A percentile compares a stretch with the other conserved stretches of the same genome.
Evolutionary conservation across 2,113 vertebrate species (phyloP).

Genomic region (Phalacrocorax aristotelis): DNA sequence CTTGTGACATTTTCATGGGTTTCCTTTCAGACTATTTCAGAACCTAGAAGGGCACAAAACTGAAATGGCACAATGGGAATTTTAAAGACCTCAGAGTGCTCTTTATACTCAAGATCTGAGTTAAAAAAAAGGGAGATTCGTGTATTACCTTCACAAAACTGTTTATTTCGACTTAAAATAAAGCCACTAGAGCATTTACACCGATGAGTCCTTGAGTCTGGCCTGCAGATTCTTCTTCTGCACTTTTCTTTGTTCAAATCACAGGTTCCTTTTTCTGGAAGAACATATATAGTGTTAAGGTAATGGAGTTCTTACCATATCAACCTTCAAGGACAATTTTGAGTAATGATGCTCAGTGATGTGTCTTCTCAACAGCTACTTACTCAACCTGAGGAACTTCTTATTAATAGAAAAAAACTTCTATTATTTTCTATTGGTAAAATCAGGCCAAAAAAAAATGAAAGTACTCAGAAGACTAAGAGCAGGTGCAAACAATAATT

Average conservation of each 20-base stretch:
- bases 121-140: neutral
- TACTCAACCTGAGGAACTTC: neutral
- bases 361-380: neutral
- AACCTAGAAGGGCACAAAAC: neutral
- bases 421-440: neutral
- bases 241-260: slow-evolving; percentile 67
- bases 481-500: rapidly evolving
- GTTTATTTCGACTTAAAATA: slow-evolving; percentile 77
- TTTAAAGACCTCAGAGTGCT: neutral
- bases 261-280: slow-evolving; percentile 72
- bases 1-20: neutral
- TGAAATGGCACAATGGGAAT: neutral
- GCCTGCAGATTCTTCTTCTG: slow-evolving; percentile 68
- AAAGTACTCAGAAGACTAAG: neutral
- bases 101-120: neutral
- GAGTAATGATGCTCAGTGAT: neutral
- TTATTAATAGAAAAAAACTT: neutral
- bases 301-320: neutral
- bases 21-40: neutral
- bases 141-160: slow-evolving; percentile 86
- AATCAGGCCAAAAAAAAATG: neutral
- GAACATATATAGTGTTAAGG: neutral
- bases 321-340: neutral
- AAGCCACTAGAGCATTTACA: slow-evolving; percentile 85
- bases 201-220: slow-evolving; percentile 1